Conservation (phyloP, 1,140 invertebrate genomes). For the Prorops nasuta region DNA sequence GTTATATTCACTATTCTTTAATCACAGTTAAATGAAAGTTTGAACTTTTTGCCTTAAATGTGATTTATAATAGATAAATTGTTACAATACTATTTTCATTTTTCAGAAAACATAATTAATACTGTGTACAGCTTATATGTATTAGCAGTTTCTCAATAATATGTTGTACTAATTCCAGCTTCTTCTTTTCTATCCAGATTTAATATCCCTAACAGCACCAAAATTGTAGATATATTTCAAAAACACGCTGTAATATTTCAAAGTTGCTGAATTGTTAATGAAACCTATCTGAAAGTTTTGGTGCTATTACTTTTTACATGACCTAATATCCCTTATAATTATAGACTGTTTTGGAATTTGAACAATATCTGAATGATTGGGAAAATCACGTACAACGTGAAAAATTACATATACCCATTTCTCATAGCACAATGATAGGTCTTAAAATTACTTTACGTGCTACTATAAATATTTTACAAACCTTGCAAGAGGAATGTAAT, state of each 20-base stretch:
- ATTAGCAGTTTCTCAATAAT: not conserved
- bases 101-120: not conserved
- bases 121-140: not conserved
- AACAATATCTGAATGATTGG: conserved; percentile 2
- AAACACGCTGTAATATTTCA: too few species aligned
- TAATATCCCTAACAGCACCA: too few species aligned
- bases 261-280: not conserved
- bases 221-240: too few species aligned
- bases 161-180: not conserved
- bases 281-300: not conserved
- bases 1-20: not conserved
- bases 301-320: not conserved
- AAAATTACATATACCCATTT: conserved; percentile 4
- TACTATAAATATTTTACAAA: conserved; percentile 5
- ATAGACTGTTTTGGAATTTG: conserved; percentile 5
- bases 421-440: conserved; percentile 4
- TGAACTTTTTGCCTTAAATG: not conserved
- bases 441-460: conserved; percentile 8
- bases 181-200: not conserved
- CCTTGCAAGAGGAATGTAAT: not conserved
- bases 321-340: not conserved
- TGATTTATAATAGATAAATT: not conserved
- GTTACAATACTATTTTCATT: not conserved
- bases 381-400: not conserved
- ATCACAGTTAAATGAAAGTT: not conserved